phyloP scores from a whole-genome alignment of 2,888 invertebrate species.

The Eristalis intricaria region DNA sequence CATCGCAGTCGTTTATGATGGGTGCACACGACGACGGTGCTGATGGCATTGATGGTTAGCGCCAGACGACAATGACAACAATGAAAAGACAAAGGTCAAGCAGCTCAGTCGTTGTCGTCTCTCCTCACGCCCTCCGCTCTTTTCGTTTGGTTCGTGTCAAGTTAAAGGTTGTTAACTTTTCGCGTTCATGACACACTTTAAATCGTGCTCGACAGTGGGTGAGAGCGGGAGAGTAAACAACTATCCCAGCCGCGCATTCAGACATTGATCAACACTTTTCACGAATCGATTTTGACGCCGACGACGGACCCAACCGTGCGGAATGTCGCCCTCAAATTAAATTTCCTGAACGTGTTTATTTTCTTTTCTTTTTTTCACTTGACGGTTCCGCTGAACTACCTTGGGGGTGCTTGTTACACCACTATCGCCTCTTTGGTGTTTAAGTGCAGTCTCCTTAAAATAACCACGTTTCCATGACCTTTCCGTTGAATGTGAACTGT shows the following conservation, averaged over 20 bases:
- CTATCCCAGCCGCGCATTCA: slow-evolving; percentile 1
- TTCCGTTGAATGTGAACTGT: slow-evolving; percentile 1
- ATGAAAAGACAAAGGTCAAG: slow-evolving; percentile 57
- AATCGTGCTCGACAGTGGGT: not conserved
- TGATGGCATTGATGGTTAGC: slow-evolving; percentile 47
- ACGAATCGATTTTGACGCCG: slow-evolving; percentile 41
- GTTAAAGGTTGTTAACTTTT: slow-evolving; percentile 68
- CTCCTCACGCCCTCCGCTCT: not conserved
- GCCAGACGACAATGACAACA: slow-evolving; percentile 33
- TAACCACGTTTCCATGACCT: slow-evolving; percentile 43
- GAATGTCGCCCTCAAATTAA: not conserved
- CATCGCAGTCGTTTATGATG: slow-evolving; percentile 15
- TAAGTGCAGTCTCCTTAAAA: slow-evolving; percentile 10
- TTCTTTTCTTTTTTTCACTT: not conserved
- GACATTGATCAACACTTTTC: slow-evolving; percentile 19
- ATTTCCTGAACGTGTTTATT: not conserved
- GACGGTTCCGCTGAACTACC: not conserved
- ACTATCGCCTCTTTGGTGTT: slow-evolving; percentile 12
- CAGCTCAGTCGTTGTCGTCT: slow-evolving; percentile 34
- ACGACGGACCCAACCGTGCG: not conserved
- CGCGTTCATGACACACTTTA: slow-evolving; percentile 67
- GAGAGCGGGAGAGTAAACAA: slow-evolving; percentile 14
- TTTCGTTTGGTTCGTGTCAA: slow-evolving; percentile 51
- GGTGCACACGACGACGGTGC: not conserved
- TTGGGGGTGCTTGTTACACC: slow-evolving; percentile 21